These are phyloP conservation scores for Palythoa heliodiscus DNA, from an alignment of 92 coral and sea anemone species.

Conservation along the genomic window DNA sequence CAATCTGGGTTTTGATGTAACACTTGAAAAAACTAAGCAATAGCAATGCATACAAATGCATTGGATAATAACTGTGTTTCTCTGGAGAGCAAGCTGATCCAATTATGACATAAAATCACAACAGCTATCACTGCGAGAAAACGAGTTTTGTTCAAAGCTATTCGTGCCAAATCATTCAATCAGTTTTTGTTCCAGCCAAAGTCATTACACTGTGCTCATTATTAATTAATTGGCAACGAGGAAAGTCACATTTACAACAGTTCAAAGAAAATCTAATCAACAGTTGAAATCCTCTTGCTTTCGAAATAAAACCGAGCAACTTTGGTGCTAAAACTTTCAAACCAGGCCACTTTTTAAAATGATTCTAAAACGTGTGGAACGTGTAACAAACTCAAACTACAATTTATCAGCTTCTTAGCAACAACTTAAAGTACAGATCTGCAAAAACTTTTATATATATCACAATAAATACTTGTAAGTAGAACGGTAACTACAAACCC, in stretches of 20 bases:
- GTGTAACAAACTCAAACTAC: conserved; percentile 19
- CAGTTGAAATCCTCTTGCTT: not conserved
- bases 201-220: not conserved
- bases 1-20: too few relatives aligned
- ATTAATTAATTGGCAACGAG: conserved; percentile 28
- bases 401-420: conserved; percentile 28
- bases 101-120: too few relatives aligned
- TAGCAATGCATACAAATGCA: too few relatives aligned
- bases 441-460: not conserved
- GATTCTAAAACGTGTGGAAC: not conserved
- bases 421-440: conserved; percentile 9
- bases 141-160: not conserved
- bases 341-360: not conserved
- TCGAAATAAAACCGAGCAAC: not conserved
- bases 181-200: conserved; percentile 9
- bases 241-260: not conserved
- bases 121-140: not conserved
- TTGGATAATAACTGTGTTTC: too few relatives aligned
- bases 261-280: not conserved
- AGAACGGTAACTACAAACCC: not conserved
- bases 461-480: not conserved
- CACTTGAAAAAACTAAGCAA: too few relatives aligned
- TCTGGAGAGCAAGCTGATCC: too few relatives aligned
- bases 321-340: not conserved
- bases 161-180: not conserved